Conservation (phyloP, 37 sponge, comb jelly and placozoan genomes). For the Mnemiopsis leidyi region DNA sequence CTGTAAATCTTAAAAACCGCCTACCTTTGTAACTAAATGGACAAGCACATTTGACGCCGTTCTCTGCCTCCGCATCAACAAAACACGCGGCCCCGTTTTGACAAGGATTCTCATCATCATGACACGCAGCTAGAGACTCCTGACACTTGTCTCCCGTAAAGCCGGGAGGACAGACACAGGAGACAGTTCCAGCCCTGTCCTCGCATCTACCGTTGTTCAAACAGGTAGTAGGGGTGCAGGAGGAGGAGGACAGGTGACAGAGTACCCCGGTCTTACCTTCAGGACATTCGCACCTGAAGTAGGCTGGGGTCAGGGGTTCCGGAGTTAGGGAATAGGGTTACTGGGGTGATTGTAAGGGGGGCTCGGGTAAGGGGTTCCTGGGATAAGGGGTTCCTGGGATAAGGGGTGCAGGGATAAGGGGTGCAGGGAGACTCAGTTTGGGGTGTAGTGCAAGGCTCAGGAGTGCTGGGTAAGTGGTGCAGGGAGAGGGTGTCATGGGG, state of each 20-base stretch:
- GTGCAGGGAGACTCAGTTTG: neutral
- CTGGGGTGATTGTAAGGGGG: neutral
- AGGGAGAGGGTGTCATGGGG: no score
- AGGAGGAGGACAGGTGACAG: constrained; percentile 5
- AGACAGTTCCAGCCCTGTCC: neutral
- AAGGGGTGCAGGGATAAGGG: no score
- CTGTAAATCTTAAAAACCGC: neutral
- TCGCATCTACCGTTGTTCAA: neutral
- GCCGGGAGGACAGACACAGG: neutral
- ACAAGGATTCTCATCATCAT: neutral
- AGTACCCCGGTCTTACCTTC: neutral
- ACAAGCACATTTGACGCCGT: neutral
- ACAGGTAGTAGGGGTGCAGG: constrained; percentile 12
- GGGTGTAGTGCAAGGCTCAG: no score
- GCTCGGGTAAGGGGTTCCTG: no score
- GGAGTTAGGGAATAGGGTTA: neutral
- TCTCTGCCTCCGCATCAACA: neutral
- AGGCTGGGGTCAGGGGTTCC: neutral
- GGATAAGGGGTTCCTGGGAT: no score
- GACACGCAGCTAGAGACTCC: neutral
- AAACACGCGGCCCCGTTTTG: neutral
- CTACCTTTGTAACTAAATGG: neutral
- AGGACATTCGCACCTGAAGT: neutral
- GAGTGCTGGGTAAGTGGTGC: no score
- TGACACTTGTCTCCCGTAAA: neutral